Evolutionary conservation across 2,888 invertebrate genomes (phyloP).

Genomic region (Gasteruption jaculator): DNA sequence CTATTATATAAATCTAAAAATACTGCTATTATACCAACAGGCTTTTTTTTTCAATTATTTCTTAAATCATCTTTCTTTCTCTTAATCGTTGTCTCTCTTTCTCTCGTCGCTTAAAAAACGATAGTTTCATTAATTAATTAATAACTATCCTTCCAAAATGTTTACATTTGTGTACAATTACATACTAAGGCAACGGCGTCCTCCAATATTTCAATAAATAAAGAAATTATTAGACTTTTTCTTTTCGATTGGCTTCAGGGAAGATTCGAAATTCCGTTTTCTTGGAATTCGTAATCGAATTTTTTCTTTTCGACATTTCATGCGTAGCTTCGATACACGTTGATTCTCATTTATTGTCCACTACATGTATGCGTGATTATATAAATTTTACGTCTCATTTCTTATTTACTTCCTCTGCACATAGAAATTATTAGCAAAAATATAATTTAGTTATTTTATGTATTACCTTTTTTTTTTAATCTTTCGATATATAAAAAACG

Average conservation of each 20-base stretch:
- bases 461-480: no score
- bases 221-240: no score
- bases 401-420: constrained; percentile 21
- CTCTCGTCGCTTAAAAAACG: constrained; percentile 5
- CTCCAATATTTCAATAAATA: no score
- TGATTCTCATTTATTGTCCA: no score
- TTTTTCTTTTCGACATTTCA: no score
- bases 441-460: constrained; percentile 45
- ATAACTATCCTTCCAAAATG: constrained; percentile 20
- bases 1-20: constrained; percentile 47
- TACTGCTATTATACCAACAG: constrained; percentile 45
- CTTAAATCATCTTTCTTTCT: constrained; percentile 16
- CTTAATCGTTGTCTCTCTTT: constrained; percentile 16
- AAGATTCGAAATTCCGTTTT: no score
- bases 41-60: constrained; percentile 18
- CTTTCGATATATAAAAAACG: constrained; percentile 41
- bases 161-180: constrained; percentile 31
- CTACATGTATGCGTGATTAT: constrained; percentile 10
- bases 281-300: no score
- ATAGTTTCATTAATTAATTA: constrained; percentile 7
- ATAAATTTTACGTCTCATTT: constrained; percentile 14
- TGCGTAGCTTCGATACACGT: no score
- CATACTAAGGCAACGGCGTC: constrained; percentile 44
- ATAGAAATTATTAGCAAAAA: constrained; percentile 43
- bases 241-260: no score